Conservation (phyloP, 1,140 invertebrate species). For the Lordiphosa collinella region DNA sequence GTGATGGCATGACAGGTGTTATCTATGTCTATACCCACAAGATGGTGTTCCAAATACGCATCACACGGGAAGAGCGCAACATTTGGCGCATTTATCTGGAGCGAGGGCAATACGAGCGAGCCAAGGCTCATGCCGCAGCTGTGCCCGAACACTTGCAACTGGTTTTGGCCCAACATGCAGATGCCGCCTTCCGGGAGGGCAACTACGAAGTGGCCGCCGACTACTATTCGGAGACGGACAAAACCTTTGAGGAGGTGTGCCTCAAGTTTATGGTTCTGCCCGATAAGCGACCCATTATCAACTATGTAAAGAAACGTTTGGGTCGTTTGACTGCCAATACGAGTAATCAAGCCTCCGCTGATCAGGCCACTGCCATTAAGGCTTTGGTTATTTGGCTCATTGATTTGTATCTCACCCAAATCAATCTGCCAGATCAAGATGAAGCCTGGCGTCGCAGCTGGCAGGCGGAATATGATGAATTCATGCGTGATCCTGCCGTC, state of each 20-base stretch:
- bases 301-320: conserved; percentile 88
- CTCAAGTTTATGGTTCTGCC: conserved; percentile 93
- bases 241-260: conserved; percentile 96
- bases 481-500: conserved; percentile 84
- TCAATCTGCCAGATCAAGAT: conserved; percentile 82
- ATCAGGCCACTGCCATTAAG: conserved; percentile 85
- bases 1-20: conserved; percentile 89
- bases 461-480: conserved; percentile 86
- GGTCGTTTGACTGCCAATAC: conserved; percentile 79
- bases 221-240: conserved; percentile 92
- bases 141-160: conserved; percentile 90
- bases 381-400: conserved; percentile 96
- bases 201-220: conserved; percentile 92
- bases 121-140: conserved; percentile 89
- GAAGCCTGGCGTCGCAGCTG: conserved; percentile 81
- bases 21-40: conserved; percentile 93
- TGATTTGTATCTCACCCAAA: conserved; percentile 93
- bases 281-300: conserved; percentile 91
- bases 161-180: conserved; percentile 93
- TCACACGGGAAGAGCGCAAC: conserved; percentile 91
- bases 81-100: conserved; percentile 94
- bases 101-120: conserved; percentile 92
- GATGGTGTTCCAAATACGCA: conserved; percentile 92
- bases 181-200: conserved; percentile 90
- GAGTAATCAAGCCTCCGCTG: conserved; percentile 80